Evolutionary conservation across 1,140 invertebrate genomes (phyloP), one percentile per base, ranked within the genome.

Genomic region (Atta texana): DNA sequence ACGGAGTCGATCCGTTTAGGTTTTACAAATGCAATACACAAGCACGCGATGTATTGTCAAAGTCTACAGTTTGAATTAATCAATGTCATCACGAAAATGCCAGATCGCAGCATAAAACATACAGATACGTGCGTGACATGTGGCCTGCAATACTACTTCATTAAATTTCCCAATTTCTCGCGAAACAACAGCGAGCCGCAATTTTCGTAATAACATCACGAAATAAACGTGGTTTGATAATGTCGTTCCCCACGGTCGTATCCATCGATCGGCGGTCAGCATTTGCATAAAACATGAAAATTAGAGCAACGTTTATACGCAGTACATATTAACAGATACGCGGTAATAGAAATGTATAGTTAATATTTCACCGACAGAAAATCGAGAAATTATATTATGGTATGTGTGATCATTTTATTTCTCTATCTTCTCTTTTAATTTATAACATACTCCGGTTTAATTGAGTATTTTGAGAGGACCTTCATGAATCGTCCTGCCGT

Each of bases 31-130:
- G 34, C 31, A 12, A 6, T 49, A 8, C 18, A 61, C n/a, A 21
- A 16, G n/a, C 55, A 74, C 80, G 55, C 80, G 39, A 74, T 39
- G n/a, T 21, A 61, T 28, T 72, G 24, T 72, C 53, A 61, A 44
- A 71, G 34, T 34, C 6, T 21, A 8, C 16, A 14, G 24, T 28
- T 24, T 75, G 53, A 84, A 84, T 84, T 84, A 84, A 84, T 84
- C 44, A 84, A 84, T 49, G 39, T 34, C 18, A 74, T 28, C 69
- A 75, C 49, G 34, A 61, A 74, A 82, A 39, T 72, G 31, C 7
- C 28, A 80, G 44, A 39, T 28, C 2, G 28, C 31, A 34, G 6
- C n/a, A 21, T 44, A 10, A 8, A 44, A 8, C 8, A 44, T 12
- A 44, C 39, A 44, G 39, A 44, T 44, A 44, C 7, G 14, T 74